phyloP scores from a whole-genome alignment of 2,888 invertebrate species.

The Sialis lutaria region DNA sequence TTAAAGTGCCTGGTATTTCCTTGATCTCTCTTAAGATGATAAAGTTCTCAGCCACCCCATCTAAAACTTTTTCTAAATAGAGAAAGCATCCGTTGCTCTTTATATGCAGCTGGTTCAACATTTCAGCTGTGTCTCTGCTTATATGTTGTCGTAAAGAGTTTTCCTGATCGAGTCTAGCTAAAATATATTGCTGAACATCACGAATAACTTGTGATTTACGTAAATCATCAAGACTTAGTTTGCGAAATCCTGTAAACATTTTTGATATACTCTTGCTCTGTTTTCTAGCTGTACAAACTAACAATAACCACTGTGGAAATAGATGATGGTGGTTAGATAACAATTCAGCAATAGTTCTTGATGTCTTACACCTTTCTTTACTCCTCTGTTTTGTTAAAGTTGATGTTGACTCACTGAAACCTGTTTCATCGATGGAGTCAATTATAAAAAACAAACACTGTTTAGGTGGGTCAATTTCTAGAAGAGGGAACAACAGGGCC shows the following conservation, averaged over 20 bases:
- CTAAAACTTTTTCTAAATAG: constrained; percentile 71
- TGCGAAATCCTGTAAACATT: constrained; percentile 76
- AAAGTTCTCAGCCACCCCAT: constrained; percentile 85
- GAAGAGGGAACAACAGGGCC: constrained; percentile 69
- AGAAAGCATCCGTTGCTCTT: constrained; percentile 89
- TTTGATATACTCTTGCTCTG: constrained; percentile 69
- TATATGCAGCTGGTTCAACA: constrained; percentile 85
- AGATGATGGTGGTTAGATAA: constrained; percentile 78
- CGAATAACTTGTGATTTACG: constrained; percentile 78
- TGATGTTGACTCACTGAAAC: constrained; percentile 32
- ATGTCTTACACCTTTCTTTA: constrained; percentile 26
- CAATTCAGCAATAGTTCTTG: constrained; percentile 61
- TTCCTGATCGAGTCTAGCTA: constrained; percentile 77
- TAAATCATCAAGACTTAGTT: constrained; percentile 81
- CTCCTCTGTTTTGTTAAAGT: constrained; percentile 34
- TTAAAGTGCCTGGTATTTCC: constrained; percentile 88
- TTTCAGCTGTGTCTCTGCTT: constrained; percentile 82
- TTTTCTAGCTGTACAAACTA: constrained; percentile 74
- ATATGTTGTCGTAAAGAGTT: constrained; percentile 76
- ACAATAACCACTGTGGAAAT: constrained; percentile 82
- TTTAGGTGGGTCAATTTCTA: constrained; percentile 75
- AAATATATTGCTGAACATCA: constrained; percentile 89
- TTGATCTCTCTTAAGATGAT: constrained; percentile 80
- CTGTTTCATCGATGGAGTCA: constrained; percentile 81
- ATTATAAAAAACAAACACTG: constrained; percentile 71